Conservation (phyloP, 2,113 vertebrate genomes). For the Merops nubicus region DNA sequence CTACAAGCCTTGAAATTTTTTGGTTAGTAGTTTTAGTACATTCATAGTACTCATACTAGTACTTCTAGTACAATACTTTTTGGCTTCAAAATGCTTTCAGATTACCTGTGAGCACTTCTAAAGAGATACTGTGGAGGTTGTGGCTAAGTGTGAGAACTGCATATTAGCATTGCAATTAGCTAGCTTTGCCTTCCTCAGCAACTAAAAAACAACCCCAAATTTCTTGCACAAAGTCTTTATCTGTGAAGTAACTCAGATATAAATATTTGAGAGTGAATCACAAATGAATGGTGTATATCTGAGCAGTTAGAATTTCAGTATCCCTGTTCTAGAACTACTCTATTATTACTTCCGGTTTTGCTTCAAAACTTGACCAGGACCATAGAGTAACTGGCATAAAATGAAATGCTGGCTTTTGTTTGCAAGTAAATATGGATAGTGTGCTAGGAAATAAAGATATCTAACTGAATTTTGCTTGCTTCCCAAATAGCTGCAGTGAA, state of each 20-base stretch:
- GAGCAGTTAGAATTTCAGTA: neutral
- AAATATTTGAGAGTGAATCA: neutral
- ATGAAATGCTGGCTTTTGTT: neutral
- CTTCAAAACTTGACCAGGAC: neutral
- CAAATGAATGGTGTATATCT: neutral
- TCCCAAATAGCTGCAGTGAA: neutral
- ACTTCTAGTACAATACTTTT: neutral
- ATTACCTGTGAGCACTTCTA: neutral
- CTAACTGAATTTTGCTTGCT: neutral
- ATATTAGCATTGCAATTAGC: neutral
- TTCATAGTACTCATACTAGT: neutral
- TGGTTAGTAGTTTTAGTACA: neutral
- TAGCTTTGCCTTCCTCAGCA: neutral
- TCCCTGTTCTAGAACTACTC: neutral
- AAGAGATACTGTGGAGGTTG: neutral
- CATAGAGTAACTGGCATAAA: neutral
- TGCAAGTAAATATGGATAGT: neutral
- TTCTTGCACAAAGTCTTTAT: neutral
- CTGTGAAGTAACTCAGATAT: neutral
- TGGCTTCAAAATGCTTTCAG: neutral
- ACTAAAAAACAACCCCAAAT: neutral
- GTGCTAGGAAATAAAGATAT: neutral
- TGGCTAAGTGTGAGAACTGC: neutral
- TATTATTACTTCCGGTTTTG: slow-evolving; percentile 4
- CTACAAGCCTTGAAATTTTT: slow-evolving; percentile 43